phyloP scores from a whole-genome alignment of 1,140 invertebrate species.

The Drosophila lacertosa region DNA sequence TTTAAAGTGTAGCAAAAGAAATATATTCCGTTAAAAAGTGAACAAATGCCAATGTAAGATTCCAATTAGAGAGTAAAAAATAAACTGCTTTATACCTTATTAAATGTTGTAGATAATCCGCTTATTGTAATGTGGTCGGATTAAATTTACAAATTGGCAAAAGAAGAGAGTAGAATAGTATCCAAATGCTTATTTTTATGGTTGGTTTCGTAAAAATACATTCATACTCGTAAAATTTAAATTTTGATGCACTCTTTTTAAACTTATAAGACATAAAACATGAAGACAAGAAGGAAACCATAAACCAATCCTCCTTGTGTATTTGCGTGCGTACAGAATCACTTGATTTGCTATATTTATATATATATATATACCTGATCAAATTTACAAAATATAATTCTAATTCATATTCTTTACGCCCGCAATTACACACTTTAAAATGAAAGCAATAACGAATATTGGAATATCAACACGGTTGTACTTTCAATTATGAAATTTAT shows the following conservation, averaged over 20 bases:
- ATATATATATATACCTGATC: not conserved
- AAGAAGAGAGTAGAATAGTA: not conserved
- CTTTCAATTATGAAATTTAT: constrained; percentile 63
- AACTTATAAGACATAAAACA: not conserved
- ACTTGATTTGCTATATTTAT: not conserved
- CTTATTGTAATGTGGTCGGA: not conserved
- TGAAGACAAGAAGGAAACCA: not conserved
- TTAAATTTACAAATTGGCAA: not conserved
- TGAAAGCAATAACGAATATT: constrained; percentile 20
- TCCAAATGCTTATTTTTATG: not conserved
- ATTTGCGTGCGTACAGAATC: not conserved
- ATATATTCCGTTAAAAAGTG: too few relatives aligned
- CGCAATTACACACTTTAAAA: constrained; percentile 10
- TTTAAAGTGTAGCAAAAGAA: too few relatives aligned
- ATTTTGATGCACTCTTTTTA: not conserved
- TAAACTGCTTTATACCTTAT: not conserved
- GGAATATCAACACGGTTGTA: constrained; percentile 33
- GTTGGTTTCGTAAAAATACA: not conserved
- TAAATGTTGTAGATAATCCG: too few relatives aligned
- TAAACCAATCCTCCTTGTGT: not conserved
- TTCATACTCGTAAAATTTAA: not conserved
- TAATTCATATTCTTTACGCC: not conserved
- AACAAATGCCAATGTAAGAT: too few relatives aligned
- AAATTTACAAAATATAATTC: constrained; percentile 6
- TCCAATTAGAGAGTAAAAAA: not conserved